Evolutionary conservation across 2,888 invertebrate species (phyloP).

Genomic region (Lithophane semibrunnea): DNA sequence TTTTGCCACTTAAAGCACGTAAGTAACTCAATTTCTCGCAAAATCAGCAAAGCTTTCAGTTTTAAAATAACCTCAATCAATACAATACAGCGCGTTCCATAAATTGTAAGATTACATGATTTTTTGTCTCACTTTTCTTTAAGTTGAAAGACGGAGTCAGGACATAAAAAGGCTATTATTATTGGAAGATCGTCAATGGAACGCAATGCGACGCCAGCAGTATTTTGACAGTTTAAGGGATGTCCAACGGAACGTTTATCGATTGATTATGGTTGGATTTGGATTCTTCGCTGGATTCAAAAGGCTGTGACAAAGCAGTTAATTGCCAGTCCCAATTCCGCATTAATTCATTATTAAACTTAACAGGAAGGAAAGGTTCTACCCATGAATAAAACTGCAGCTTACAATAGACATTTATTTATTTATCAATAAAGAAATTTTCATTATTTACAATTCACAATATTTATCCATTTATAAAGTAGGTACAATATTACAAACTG

Average conservation of each 20-base stretch:
- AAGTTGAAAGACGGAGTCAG: not conserved
- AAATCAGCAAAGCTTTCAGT: not conserved
- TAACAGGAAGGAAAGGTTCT: too few species aligned
- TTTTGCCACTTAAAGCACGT: conserved; percentile 14
- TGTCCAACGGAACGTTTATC: not conserved
- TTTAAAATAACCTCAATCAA: conserved; percentile 55
- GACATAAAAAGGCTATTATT: not conserved
- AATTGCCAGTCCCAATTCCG: not conserved
- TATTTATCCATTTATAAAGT: conserved; percentile 44
- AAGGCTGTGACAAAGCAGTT: not conserved
- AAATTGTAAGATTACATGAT: rapidly evolving
- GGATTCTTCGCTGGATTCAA: too few species aligned
- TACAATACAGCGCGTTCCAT: conserved; percentile 30
- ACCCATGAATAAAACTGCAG: conserved; percentile 24
- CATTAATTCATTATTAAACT: not conserved
- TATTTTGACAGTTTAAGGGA: conserved; percentile 41
- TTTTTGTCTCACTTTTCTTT: conserved; percentile 20
- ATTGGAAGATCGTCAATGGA: rapidly evolving
- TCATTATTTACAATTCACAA: conserved; percentile 65
- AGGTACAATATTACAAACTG: conserved; percentile 51
- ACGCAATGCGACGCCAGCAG: conserved; percentile 30
- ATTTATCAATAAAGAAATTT: conserved; percentile 65
- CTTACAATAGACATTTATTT: conserved; percentile 64
- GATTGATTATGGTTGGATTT: not conserved
- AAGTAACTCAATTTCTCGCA: conserved; percentile 40